phyloP scores from a whole-genome alignment of 1,140 invertebrate genomes.

The roundworm (Caenorhabditis elegans) region WBcel235 BX284603.4:7937001-7937500 shows the following conservation, averaged over 20 bases:
- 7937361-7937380: background rate
- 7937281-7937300: background rate
- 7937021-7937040: background rate
- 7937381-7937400: too few relatives aligned
- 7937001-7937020: background rate
- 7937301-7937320: background rate
- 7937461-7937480: too few relatives aligned
- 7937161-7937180: background rate
- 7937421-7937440: too few relatives aligned
- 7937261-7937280: background rate
- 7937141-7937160: too few relatives aligned
- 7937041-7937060: background rate
- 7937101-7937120: conserved; percentile 12
- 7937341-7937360: background rate
- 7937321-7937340: background rate
- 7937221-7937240: background rate
- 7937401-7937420: too few relatives aligned
- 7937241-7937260: background rate
- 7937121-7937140: conserved; percentile 14
- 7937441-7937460: too few relatives aligned
- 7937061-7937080: conserved; percentile 25
- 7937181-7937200: background rate
- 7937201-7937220: background rate
- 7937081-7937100: conserved; percentile 35
- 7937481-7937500: too few relatives aligned